A percentile compares a stretch with the other conserved stretches of the same genome.
These are phyloP conservation scores for Calypte anna DNA, from an alignment of 2,113 vertebrate genomes.

Conservation along the genomic window DNA sequence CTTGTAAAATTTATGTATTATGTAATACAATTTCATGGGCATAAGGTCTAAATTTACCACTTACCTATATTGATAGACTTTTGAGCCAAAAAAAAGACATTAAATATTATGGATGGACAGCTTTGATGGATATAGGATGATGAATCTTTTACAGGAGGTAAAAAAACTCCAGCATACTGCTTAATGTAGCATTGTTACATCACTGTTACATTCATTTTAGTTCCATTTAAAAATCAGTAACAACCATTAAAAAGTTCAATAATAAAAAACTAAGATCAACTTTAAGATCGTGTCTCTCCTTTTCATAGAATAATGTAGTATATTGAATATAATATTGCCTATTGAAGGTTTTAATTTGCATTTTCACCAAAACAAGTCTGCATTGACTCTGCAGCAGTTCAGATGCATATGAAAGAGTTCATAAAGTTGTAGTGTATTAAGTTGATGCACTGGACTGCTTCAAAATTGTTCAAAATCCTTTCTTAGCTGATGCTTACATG, in stretches of 20 bases:
- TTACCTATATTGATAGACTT: conserved; percentile 42
- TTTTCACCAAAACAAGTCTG: conserved; percentile 11
- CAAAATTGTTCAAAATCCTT: conserved; percentile 44
- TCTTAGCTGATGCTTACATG: neutral
- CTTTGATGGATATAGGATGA: conserved; percentile 6
- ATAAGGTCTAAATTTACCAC: conserved; percentile 63
- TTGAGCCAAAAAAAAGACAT: conserved; percentile 39
- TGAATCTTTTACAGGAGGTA: conserved; percentile 15
- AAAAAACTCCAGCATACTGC: neutral
- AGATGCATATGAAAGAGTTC: neutral
- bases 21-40: conserved; percentile 52
- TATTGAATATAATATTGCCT: neutral
- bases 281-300: neutral
- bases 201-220: neutral
- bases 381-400: conserved; percentile 2
- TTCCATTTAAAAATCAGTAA: neutral
- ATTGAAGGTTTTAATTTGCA: conserved; percentile 5
- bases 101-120: conserved; percentile 32
- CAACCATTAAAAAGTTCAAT: neutral
- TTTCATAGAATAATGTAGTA: neutral
- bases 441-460: conserved; percentile 5
- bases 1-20: conserved; percentile 54
- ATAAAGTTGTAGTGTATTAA: neutral
- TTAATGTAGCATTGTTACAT: neutral
- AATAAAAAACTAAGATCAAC: neutral